These are phyloP conservation scores for Tetramorium parvispinum DNA, from an alignment of 1,140 invertebrate species.

Conservation along the genomic window DNA sequence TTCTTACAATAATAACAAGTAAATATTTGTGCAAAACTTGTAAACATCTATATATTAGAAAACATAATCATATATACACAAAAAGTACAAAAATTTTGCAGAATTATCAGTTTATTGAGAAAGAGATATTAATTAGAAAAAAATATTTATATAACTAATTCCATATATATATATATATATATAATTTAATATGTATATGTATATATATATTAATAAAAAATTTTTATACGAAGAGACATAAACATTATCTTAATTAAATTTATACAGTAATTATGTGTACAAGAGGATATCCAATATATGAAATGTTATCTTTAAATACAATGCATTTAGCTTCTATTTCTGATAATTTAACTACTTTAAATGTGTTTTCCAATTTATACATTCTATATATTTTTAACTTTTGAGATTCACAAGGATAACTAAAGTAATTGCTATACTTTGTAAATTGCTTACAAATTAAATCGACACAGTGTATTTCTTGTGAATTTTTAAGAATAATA, in stretches of 20 bases:
- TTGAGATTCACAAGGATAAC: conserved; percentile 1
- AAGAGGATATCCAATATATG: conserved; percentile 6
- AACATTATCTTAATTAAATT: neutral
- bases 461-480: neutral
- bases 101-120: too few relatives aligned
- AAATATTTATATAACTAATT: too few relatives aligned
- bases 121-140: too few relatives aligned
- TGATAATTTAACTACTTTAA: neutral
- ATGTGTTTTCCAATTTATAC: neutral
- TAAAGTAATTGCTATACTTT: conserved; percentile 14
- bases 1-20: too few relatives aligned
- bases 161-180: too few relatives aligned
- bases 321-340: neutral
- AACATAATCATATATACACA: too few relatives aligned
- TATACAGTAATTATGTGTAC: neutral
- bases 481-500: neutral
- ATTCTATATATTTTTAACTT: conserved; percentile 16
- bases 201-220: neutral
- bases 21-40: too few relatives aligned
- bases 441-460: conserved; percentile 16
- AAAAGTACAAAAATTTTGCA: too few relatives aligned
- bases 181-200: neutral
- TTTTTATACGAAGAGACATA: too few relatives aligned
- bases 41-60: too few relatives aligned
- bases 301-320: conserved; percentile 7